phyloP scores from a whole-genome alignment of 2,113 vertebrate genomes.

The Sylvilagus bachmani region DNA sequence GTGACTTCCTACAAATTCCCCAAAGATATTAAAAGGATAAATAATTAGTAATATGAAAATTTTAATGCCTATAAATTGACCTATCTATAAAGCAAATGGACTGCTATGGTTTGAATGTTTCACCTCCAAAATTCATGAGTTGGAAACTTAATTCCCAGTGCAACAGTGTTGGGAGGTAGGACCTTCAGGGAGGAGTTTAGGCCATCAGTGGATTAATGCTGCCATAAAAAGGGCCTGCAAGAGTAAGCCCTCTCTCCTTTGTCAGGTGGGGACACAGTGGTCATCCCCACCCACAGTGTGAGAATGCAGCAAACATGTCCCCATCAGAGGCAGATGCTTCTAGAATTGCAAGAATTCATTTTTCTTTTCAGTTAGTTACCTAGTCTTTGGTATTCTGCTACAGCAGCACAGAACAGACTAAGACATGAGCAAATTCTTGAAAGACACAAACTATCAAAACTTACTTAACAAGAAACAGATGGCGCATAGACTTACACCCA shows the following conservation, averaged over 20 bases:
- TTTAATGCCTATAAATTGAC: not conserved
- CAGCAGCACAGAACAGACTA: not conserved
- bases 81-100: not conserved
- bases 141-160: not conserved
- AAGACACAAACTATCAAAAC: not conserved
- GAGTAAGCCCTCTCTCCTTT: not conserved
- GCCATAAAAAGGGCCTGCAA: not conserved
- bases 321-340: not conserved
- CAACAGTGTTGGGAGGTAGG: not conserved
- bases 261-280: not conserved
- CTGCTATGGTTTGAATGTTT: not conserved
- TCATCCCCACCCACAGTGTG: too few species aligned
- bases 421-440: not conserved
- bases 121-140: not conserved
- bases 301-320: not conserved
- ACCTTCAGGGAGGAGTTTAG: not conserved
- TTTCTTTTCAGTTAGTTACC: not conserved
- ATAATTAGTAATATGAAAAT: not conserved
- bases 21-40: not conserved
- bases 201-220: not conserved
- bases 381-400: not conserved
- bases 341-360: not conserved
- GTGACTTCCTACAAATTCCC: not conserved
- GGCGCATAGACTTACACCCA: not conserved
- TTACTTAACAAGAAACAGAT: constrained; percentile 21